A percentile compares a stretch with the other conserved stretches of the same genome.
Conservation (phyloP, 2,113 vertebrate genomes). For the Tachysurus vachellii region DNA sequence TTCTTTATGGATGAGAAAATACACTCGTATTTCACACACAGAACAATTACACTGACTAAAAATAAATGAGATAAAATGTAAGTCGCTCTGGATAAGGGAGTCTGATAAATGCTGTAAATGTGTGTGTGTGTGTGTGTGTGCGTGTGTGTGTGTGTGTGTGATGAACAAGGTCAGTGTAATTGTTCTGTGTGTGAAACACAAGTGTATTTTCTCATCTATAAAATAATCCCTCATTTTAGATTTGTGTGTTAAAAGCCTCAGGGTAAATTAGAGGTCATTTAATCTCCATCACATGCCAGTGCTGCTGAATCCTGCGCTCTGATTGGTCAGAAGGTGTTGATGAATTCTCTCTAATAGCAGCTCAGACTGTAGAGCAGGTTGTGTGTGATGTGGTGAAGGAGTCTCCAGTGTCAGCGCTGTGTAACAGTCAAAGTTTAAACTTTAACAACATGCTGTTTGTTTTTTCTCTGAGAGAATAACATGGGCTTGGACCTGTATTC, state of each 20-base stretch:
- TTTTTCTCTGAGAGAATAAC: no score
- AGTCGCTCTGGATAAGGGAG: no score
- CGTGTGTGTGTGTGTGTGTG: neutral
- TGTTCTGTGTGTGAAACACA: neutral
- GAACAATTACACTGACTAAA: no score
- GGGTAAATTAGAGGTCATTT: constrained; percentile 13
- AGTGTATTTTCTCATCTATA: neutral
- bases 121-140: neutral
- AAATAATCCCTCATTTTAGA: neutral
- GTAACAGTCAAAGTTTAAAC: no score
- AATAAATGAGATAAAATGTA: no score
- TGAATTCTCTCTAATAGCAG: neutral
- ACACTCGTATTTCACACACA: no score
- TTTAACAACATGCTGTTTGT: no score
- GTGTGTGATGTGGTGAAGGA: no score
- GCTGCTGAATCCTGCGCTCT: neutral
- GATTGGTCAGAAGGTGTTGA: constrained; percentile 2
- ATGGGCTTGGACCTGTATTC: neutral
- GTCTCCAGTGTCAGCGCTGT: no score
- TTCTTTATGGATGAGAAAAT: no score
- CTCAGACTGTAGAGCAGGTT: no score
- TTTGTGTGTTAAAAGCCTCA: neutral
- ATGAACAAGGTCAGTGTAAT: constrained; percentile 5
- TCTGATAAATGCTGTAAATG: no score
- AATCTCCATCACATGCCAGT: neutral